Evolutionary conservation across 2,797 vertebrate genomes (phyloP), one percentile per base, ranked within the genome.

Genomic region (Heliangelus exortis): DNA sequence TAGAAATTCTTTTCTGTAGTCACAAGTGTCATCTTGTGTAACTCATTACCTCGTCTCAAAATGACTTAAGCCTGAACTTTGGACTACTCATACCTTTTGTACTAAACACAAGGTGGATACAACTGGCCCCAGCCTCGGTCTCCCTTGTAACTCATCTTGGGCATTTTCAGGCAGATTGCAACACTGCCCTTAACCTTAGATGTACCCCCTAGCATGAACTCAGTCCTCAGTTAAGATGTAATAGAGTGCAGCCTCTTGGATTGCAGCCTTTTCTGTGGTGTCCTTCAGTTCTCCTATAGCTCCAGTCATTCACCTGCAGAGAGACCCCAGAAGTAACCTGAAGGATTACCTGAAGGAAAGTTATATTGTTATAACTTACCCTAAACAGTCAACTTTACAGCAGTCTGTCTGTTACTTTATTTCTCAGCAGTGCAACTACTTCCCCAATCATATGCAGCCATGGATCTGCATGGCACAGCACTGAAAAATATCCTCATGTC

Each of bases 191-290:
- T 51, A 11, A 69, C 34, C 7, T 84, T 23, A 51, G 39, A 55
- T 2, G 0, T 16, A 26, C n/a, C 57, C 34, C n/a, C 25, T 54
- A 75, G 7, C 22, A 82, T 31, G 41, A 62, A 4, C 39, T 87
- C 1, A 0, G n/a, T 57, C 10, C 67, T 28, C 10, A 9, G 26
- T 10, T 33, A 76, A 89, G 25, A 4, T 2, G 0, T 39, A 39
- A 43, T 10, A 48, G 19, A 6, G 29, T 90, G 31, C 18, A n/a
- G 25, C 3, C 7, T 50, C 63, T 45, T 66, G 63, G 34, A 6
- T 8, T 51, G 29, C 68, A 84, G 47, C 29, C 14, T 61, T 78
- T 71, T 86, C 61, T 33, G 14, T 41, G 36, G 72, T 50, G 25
- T 5, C 8, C 15, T 74, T 73, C 62, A 77, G 28, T 18, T 59